phyloP scores from a whole-genome alignment of 2,113 vertebrate genomes.

The Onychostruthus taczanowskii region DNA sequence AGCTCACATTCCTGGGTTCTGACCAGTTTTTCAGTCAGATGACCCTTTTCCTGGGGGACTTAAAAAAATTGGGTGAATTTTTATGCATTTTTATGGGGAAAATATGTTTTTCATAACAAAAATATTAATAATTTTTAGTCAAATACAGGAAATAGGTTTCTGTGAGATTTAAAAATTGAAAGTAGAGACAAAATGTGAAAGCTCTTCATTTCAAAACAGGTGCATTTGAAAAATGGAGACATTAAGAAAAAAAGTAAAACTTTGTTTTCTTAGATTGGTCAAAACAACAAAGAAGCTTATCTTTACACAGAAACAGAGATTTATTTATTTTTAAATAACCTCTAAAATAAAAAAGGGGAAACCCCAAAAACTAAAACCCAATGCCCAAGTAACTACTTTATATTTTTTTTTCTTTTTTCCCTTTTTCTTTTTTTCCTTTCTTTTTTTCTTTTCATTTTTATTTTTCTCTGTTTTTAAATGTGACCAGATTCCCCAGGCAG shows the following conservation, averaged over 20 bases:
- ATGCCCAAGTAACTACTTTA: too few relatives aligned
- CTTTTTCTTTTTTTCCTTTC: accelerated
- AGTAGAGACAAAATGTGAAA: background rate
- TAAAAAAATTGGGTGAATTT: background rate
- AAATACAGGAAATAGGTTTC: background rate
- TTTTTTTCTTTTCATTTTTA: background rate
- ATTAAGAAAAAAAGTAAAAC: background rate
- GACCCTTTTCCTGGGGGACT: background rate
- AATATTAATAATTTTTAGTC: background rate
- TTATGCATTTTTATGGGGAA: background rate
- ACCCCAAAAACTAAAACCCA: accelerated
- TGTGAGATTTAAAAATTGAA: background rate
- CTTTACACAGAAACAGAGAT: background rate
- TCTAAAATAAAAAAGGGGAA: background rate
- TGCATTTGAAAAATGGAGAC: background rate
- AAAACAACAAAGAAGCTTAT: background rate
- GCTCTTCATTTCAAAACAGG: background rate
- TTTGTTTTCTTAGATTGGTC: background rate
- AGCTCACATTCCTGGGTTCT: background rate
- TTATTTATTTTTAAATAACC: background rate
- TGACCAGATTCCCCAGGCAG: background rate
- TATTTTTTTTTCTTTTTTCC: too few relatives aligned
- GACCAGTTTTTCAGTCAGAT: background rate
- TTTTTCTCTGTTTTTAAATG: background rate
- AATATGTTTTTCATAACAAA: background rate